A percentile compares a stretch with the other conserved stretches of the same genome.
Evolutionary conservation across 2,113 vertebrate species (phyloP).

Genomic region (Oreotrochilus melanogaster): DNA sequence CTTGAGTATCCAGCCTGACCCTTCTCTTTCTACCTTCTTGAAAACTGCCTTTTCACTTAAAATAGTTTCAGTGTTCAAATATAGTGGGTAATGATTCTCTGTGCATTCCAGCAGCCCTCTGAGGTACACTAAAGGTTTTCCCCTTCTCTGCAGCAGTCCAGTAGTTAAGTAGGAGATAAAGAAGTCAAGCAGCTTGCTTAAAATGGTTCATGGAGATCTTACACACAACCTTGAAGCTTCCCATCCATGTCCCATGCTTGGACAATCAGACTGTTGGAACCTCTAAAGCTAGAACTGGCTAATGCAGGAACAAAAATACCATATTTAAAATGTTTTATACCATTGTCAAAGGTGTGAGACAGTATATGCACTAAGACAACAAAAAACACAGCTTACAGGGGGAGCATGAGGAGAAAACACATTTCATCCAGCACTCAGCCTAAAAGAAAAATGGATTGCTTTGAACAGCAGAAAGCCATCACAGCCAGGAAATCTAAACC

Average conservation of each 20-base stretch:
- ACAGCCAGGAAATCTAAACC: neutral
- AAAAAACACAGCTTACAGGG: neutral
- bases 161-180: neutral
- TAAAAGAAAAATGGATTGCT: neutral
- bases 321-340: neutral
- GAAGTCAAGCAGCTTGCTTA: neutral
- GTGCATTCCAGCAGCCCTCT: neutral
- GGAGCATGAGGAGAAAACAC: neutral
- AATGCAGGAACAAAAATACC: neutral
- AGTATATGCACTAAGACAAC: neutral
- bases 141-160: neutral
- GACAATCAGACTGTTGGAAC: neutral
- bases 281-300: slow-evolving; percentile 11
- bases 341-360: neutral
- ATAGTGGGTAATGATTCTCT: neutral
- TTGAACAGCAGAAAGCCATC: neutral
- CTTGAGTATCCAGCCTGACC: neutral
- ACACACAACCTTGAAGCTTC: neutral
- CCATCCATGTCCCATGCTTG: neutral
- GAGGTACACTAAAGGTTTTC: neutral
- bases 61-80: neutral
- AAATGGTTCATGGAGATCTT: neutral
- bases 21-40: neutral
- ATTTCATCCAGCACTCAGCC: neutral
- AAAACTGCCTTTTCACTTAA: slow-evolving; percentile 1